A percentile compares a stretch with the other conserved stretches of the same genome.
These are phyloP conservation scores for Argyresthia goedartella DNA, from an alignment of 2,888 invertebrate genomes.

Conservation along the genomic window DNA sequence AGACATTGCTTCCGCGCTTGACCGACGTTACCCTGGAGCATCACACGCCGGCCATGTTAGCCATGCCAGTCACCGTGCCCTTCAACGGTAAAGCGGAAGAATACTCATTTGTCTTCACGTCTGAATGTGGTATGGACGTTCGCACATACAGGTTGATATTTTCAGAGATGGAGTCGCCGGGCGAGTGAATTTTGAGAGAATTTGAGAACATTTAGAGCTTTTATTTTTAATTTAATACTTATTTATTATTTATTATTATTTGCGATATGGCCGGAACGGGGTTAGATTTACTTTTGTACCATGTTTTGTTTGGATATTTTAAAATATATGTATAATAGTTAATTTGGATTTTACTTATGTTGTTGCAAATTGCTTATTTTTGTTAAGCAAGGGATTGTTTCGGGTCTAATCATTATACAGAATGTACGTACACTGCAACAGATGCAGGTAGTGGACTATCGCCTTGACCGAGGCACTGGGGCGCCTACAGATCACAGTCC, in stretches of 20 bases:
- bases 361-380: no score
- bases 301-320: no score
- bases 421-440: no score
- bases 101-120: conserved; percentile 45
- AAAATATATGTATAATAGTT: no score
- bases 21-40: conserved; percentile 27
- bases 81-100: conserved; percentile 36
- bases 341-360: no score
- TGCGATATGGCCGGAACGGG: background rate
- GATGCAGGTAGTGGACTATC: conserved; percentile 1
- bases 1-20: conserved; percentile 25
- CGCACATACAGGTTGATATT: conserved; percentile 40
- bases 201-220: background rate
- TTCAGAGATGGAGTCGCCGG: background rate
- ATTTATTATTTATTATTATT: background rate
- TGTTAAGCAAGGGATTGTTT: no score
- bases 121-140: conserved; percentile 57
- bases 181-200: background rate
- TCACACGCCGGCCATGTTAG: conserved; percentile 32
- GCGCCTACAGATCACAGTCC: no score
- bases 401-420: no score
- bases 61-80: conserved; percentile 40
- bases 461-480: conserved; percentile 39
- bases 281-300: no score
- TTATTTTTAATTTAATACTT: background rate